These are phyloP conservation scores for Idaea biselata DNA, from an alignment of 2,888 invertebrate species.

Conservation along the genomic window DNA sequence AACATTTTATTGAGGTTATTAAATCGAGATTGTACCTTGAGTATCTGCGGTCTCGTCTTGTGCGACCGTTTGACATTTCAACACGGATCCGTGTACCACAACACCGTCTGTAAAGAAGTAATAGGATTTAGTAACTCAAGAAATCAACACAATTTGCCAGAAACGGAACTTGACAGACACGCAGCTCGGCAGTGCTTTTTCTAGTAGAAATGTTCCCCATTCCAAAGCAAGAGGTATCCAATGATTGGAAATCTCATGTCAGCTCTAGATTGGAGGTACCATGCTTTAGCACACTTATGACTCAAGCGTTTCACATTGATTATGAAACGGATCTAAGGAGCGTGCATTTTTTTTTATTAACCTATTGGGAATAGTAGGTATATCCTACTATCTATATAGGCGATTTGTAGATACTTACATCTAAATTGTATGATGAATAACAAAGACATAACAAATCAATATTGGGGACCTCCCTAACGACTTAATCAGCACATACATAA, in stretches of 20 bases:
- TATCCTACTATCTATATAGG: too few species aligned
- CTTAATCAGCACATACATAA: too few species aligned
- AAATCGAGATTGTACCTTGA: constrained; percentile 35
- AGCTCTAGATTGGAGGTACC: constrained; percentile 70
- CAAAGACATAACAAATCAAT: not conserved
- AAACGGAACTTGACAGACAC: too few species aligned
- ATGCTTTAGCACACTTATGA: constrained; percentile 77
- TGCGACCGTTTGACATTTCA: constrained; percentile 95
- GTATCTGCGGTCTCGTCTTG: constrained; percentile 85
- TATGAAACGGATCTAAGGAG: constrained; percentile 79
- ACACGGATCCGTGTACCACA: constrained; percentile 94
- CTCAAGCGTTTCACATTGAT: constrained; percentile 76
- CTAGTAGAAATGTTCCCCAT: constrained; percentile 62
- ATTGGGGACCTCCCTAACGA: too few species aligned
- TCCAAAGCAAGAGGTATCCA: constrained; percentile 55
- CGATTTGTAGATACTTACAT: too few species aligned
- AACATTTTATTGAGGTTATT: constrained; percentile 8
- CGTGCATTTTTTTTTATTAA: constrained; percentile 41
- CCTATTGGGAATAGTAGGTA: too few species aligned
- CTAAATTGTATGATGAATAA: too few species aligned
- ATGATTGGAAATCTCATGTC: constrained; percentile 46
- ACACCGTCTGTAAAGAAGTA: constrained; percentile 82
- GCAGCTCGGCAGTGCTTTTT: too few species aligned
- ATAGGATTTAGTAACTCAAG: too few species aligned
- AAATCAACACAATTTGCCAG: too few species aligned